phyloP scores from a whole-genome alignment of 2,888 invertebrate species.

The Torymus tubicola region DNA sequence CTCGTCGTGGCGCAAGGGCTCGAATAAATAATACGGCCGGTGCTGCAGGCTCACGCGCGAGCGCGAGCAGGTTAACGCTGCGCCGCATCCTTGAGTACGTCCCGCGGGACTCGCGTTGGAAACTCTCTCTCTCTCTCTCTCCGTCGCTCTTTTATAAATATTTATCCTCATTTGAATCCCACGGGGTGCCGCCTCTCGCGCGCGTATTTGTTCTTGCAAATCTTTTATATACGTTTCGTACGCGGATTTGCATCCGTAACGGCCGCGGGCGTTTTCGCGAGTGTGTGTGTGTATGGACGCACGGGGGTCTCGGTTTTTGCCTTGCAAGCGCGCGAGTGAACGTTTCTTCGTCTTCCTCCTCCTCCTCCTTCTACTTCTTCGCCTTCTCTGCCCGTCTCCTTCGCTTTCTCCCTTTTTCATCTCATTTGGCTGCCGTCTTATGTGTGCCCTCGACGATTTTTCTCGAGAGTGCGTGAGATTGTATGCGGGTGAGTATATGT shows the following conservation, averaged over 20 bases:
- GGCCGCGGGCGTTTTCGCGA: constrained; percentile 61
- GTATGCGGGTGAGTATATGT: background rate
- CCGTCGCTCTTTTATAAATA: constrained; percentile 73
- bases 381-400: constrained; percentile 41
- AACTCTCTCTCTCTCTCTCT: constrained; percentile 45
- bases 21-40: constrained; percentile 51
- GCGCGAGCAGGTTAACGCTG: constrained; percentile 7
- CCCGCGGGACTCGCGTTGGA: constrained; percentile 49
- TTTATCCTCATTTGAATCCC: constrained; percentile 74
- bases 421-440: constrained; percentile 43
- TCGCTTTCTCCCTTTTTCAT: constrained; percentile 44
- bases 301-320: no score
- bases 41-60: background rate
- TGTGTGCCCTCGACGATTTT: constrained; percentile 37
- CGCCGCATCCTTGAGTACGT: constrained; percentile 48
- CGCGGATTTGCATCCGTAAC: constrained; percentile 72
- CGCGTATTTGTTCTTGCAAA: constrained; percentile 72
- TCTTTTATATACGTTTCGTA: constrained; percentile 68
- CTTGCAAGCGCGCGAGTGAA: no score
- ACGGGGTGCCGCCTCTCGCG: constrained; percentile 59
- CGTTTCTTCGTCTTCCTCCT: constrained; percentile 41
- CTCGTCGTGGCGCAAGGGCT: constrained; percentile 37
- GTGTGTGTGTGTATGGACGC: background rate
- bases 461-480: background rate
- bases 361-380: constrained; percentile 56